These are phyloP conservation scores for Ailurus styani DNA, from an alignment of 2,113 vertebrate species.

Conservation along the genomic window DNA sequence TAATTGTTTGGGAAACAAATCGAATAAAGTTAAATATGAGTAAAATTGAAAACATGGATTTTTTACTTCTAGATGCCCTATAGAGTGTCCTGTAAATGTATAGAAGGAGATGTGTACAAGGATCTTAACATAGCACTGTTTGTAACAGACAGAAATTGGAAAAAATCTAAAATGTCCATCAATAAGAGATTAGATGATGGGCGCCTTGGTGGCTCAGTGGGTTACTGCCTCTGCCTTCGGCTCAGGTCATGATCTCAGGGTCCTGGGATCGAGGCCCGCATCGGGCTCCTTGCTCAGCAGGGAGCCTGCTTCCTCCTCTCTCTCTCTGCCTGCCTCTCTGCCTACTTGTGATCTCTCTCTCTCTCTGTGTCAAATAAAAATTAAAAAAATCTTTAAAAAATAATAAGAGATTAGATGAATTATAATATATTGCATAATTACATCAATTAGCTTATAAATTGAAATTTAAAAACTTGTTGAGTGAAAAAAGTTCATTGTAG, in stretches of 20 bases:
- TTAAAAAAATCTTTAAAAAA: no score
- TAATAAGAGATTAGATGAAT: not conserved
- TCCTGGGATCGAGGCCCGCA: no score
- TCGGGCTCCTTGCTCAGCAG: no score
- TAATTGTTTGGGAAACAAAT: not conserved
- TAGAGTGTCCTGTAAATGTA: not conserved
- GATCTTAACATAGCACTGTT: not conserved
- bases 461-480: not conserved
- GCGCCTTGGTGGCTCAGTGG: no score
- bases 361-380: no score
- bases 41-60: not conserved
- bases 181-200: not conserved
- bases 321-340: no score
- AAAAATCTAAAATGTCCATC: not conserved
- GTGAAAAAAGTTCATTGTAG: not conserved
- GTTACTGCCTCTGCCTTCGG: no score
- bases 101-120: not conserved
- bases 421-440: not conserved
- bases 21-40: not conserved
- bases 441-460: not conserved
- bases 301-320: no score
- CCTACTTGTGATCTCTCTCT: no score
- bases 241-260: no score
- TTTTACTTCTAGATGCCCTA: not conserved
- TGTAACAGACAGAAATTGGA: not conserved